These are phyloP conservation scores for Ophonus ardosiacus DNA, from an alignment of 2,888 invertebrate species.

Conservation along the genomic window DNA sequence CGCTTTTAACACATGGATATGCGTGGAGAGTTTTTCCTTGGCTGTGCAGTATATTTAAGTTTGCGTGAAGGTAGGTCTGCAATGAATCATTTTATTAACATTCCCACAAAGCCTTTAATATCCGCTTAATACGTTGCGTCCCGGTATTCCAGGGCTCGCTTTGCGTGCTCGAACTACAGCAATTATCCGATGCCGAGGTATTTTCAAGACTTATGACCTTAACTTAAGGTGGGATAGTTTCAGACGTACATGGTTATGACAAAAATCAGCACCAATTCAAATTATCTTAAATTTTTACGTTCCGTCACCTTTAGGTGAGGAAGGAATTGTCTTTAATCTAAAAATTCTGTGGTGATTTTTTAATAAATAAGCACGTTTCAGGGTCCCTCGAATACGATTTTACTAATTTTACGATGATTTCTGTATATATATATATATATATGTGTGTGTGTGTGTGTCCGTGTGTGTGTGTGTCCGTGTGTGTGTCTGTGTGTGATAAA, in stretches of 20 bases:
- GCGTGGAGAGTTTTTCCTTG: conserved; percentile 4
- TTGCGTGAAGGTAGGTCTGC: conserved; percentile 26
- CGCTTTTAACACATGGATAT: conserved; percentile 22
- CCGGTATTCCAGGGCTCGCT: background rate
- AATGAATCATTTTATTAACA: conserved; percentile 62
- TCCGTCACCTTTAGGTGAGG: no score
- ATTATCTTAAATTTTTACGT: no score
- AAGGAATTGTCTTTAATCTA: no score
- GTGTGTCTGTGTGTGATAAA: no score
- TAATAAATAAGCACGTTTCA: no score
- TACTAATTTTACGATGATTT: no score
- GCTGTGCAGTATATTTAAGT: conserved; percentile 43
- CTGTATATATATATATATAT: no score
- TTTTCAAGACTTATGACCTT: conserved; percentile 54
- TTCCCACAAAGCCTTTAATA: conserved; percentile 62
- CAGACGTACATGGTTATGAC: background rate
- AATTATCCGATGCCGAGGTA: conserved; percentile 54
- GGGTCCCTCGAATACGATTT: no score
- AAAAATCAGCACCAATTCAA: no score
- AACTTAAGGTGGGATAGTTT: conserved; percentile 23
- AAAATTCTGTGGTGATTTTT: no score
- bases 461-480: no score
- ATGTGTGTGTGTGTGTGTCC: no score
- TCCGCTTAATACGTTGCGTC: conserved; percentile 59
- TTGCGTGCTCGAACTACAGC: conserved; percentile 56